phyloP scores from a whole-genome alignment of 1,140 invertebrate genomes.

The Tetramorium simillimum region DNA sequence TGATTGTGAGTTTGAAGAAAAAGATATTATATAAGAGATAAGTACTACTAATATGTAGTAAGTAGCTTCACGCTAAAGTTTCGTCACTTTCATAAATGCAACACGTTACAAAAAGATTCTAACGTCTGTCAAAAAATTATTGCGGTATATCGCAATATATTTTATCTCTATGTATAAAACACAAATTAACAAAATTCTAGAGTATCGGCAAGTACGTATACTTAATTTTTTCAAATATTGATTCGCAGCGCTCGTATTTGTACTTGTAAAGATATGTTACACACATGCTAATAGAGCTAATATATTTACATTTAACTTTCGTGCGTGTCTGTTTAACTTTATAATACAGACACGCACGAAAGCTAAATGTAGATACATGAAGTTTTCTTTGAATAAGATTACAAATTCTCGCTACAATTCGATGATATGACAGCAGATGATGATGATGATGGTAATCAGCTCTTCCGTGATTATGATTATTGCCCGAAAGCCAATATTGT shows the following conservation, averaged over 20 bases:
- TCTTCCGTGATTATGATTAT: constrained; percentile 86
- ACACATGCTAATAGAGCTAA: neutral
- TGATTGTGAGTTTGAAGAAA: neutral
- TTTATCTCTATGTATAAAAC: neutral
- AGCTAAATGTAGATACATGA: neutral
- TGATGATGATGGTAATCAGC: constrained; percentile 69
- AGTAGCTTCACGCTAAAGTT: neutral
- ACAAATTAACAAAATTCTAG: neutral
- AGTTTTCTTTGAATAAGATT: neutral
- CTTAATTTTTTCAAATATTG: neutral
- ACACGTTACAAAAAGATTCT: neutral
- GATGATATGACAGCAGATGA: neutral
- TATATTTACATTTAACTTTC: too few relatives aligned
- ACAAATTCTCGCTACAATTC: neutral
- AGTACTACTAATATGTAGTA: neutral
- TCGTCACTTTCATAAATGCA: neutral
- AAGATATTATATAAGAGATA: neutral
- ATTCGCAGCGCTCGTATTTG: neutral
- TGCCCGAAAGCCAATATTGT: constrained; percentile 85
- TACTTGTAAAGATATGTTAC: neutral
- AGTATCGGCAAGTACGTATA: neutral
- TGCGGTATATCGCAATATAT: neutral
- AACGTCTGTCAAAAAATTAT: neutral
- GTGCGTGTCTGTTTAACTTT: too few relatives aligned
- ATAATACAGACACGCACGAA: neutral